A percentile compares a stretch with the other conserved stretches of the same genome.
Evolutionary conservation across 1,140 invertebrate species (phyloP).

Genomic region (Cyrtorhinus lividipennis): DNA sequence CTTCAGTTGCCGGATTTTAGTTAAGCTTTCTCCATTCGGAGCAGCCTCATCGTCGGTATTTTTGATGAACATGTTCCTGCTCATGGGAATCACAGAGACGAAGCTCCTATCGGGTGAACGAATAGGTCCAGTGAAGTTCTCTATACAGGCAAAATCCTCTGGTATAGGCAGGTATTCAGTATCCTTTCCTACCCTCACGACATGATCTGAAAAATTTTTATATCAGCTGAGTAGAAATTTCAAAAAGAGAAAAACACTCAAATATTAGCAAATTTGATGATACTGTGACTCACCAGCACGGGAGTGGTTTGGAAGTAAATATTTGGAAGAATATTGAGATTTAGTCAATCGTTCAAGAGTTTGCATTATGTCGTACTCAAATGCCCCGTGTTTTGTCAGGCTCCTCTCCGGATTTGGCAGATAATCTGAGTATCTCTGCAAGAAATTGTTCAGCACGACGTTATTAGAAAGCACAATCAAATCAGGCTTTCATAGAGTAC

Average conservation of each 20-base stretch:
- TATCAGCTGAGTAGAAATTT: background rate
- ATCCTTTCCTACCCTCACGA: background rate
- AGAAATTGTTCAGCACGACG: background rate
- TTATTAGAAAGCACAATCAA: background rate
- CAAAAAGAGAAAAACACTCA: background rate
- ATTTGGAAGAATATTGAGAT: background rate
- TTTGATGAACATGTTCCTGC: constrained; percentile 4
- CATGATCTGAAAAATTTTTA: constrained; percentile 2
- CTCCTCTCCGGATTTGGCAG: background rate
- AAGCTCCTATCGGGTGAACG: background rate
- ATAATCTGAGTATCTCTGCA: background rate
- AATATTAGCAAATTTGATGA: background rate
- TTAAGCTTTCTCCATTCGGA: background rate
- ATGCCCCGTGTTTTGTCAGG: background rate
- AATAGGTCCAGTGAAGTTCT: constrained; percentile 8
- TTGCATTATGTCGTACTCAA: background rate
- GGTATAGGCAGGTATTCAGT: constrained; percentile 6
- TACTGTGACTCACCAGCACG: background rate
- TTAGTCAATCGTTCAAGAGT: background rate
- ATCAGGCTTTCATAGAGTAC: background rate
- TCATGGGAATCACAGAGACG: background rate
- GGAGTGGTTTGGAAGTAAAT: constrained; percentile 13
- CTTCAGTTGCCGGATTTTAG: constrained; percentile 10
- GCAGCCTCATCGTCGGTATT: background rate
- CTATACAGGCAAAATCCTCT: background rate